Evolutionary conservation across 2,888 invertebrate species (phyloP), one percentile per base, ranked within the genome.

Genomic region (Terebella lapidaria): DNA sequence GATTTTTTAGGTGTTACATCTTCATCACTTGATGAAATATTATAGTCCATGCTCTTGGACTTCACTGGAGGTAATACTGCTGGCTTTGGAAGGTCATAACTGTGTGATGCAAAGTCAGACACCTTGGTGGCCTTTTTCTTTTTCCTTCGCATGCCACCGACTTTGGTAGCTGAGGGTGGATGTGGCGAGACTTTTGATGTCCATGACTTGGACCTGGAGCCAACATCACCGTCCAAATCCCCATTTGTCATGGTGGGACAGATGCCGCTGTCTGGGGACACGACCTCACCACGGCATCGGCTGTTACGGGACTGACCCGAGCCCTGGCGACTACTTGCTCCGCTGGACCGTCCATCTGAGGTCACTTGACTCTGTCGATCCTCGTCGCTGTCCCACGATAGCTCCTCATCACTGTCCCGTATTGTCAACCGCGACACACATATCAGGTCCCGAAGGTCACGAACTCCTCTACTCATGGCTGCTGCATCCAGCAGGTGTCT

Each of bases 351-450:
- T 57, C 25, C 4, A 27, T 65, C 63, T 4, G 58, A 52, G 30
- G 58, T 57, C 42, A 58, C 47, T 22, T 60, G 54, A 28, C 3
- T 47, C 5, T 58, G 42, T 28, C 49, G 56, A 45, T 49, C 54
- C 3, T 54, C 54, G 15, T 45, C 57, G 24, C 59, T 65, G 1
- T 71, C 73, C 54, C 73, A 72, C 18, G 29, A 18, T 28, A 42
- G 20, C 55, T 74, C 74, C 35, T 76, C 77, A 67, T 77, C 76
- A 65, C 75, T 76, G 35, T 71, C 71, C 47, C 71, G 69, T 57
- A 73, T 70, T 18, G 76, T 74, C 28, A 79, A 64, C 42, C 80
- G 64, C 26, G 80, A 80, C 24, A 80, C 78, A 71, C 77, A 77
- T 54, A 80, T 77, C 56, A 80, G 59, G 51, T 80, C 79, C 24